Percentiles rank a stretch among this genome's conserved stretches.
These are phyloP conservation scores for Blennius ocellaris DNA, from an alignment of 2,113 vertebrate species.

Conservation along the genomic window DNA sequence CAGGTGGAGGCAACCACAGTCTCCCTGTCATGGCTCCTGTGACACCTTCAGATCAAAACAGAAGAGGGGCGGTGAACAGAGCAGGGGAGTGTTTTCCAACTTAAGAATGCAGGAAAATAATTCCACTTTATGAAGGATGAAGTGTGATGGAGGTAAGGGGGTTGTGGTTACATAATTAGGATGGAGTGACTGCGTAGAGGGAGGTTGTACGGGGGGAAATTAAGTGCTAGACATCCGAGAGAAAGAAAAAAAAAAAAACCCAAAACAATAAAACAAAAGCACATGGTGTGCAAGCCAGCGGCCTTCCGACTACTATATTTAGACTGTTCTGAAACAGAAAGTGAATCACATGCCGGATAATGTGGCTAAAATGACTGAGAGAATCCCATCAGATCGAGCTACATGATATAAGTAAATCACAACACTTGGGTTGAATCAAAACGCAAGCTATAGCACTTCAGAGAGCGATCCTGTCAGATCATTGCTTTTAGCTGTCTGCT, in stretches of 20 bases:
- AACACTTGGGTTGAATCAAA: slow-evolving; percentile 59
- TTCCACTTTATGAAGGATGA: slow-evolving; percentile 26
- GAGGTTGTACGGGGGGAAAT: slow-evolving; percentile 27
- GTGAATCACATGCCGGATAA: slow-evolving; percentile 26
- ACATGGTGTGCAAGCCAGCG: slow-evolving; percentile 21
- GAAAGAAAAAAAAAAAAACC: neutral
- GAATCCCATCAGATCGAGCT: slow-evolving; percentile 47
- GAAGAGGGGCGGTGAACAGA: slow-evolving; percentile 13
- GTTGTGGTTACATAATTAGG: slow-evolving; percentile 24
- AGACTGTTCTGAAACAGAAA: slow-evolving; percentile 41
- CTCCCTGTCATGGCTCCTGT: slow-evolving; percentile 51
- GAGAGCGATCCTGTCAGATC: slow-evolving; percentile 54
- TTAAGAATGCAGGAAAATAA: slow-evolving; percentile 33
- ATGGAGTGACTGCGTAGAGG: slow-evolving; percentile 18
- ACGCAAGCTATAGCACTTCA: slow-evolving; percentile 50
- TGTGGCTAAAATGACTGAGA: slow-evolving; percentile 33
- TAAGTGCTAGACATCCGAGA: slow-evolving; percentile 30
- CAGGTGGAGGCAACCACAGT: slow-evolving; percentile 60
- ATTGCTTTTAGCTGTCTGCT: slow-evolving; percentile 62
- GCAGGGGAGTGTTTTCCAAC: slow-evolving; percentile 26
- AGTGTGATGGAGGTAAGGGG: slow-evolving; percentile 1
- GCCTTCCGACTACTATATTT: slow-evolving; percentile 36
- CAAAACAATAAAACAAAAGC: slow-evolving; percentile 27
- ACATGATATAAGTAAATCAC: slow-evolving; percentile 56
- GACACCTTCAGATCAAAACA: slow-evolving; percentile 59